Conservation (phyloP, 2,888 invertebrate genomes). For the Agriopis marginaria region DNA sequence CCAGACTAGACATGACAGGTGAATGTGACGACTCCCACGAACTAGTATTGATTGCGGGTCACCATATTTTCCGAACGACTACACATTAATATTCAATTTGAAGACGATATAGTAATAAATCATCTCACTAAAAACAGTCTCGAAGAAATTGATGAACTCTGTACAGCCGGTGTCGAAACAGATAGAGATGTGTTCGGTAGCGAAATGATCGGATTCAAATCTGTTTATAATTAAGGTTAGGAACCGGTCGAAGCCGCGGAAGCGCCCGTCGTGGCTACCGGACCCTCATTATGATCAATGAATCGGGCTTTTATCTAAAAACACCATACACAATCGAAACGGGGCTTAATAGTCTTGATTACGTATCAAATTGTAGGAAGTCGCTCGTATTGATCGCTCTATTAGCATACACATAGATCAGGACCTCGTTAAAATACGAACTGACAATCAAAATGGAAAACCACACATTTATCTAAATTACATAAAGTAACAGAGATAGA, state of each 20-base stretch:
- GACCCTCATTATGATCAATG: constrained; percentile 82
- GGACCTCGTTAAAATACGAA: constrained; percentile 47
- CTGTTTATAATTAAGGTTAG: constrained; percentile 79
- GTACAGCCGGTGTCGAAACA: constrained; percentile 68
- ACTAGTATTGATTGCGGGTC: constrained; percentile 24
- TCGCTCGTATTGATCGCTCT: constrained; percentile 60
- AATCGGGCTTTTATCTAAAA: constrained; percentile 78
- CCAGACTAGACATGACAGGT: constrained; percentile 19
- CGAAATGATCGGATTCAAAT: constrained; percentile 79
- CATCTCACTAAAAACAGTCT: constrained; percentile 69
- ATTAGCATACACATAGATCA: constrained; percentile 58
- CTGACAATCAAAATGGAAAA: constrained; percentile 50
- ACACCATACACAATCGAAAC: constrained; percentile 63
- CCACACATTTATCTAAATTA: constrained; percentile 43
- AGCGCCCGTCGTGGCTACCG: constrained; percentile 63
- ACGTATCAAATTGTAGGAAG: constrained; percentile 68
- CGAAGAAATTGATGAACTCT: constrained; percentile 74
- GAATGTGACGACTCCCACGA: constrained; percentile 34
- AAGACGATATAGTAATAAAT: constrained; percentile 68
- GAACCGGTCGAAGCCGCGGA: constrained; percentile 78
- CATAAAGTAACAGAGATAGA: constrained; percentile 31
- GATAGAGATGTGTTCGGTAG: constrained; percentile 73
- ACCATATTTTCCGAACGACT: constrained; percentile 44
- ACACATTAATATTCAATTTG: constrained; percentile 62
- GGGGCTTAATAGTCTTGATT: constrained; percentile 70